Conservation (phyloP, 2,888 invertebrate genomes). For the Encarsia formosa region DNA sequence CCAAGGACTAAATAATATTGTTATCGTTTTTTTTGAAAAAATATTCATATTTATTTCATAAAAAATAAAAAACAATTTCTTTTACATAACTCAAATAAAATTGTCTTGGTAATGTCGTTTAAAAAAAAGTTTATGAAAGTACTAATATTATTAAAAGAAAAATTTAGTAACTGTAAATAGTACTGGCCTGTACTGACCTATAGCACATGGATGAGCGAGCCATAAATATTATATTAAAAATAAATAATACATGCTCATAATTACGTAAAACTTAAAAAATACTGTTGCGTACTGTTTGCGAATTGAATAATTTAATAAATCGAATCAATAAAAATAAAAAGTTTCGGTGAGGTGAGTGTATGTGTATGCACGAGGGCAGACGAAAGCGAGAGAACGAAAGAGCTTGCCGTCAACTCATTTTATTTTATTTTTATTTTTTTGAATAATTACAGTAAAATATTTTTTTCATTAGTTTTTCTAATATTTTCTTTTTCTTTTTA, state of each 20-base stretch:
- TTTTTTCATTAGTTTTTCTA: conserved; percentile 11
- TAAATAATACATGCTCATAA: conserved; percentile 41
- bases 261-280: conserved; percentile 12
- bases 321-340: conserved; percentile 11
- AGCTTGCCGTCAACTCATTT: no score
- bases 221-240: conserved; percentile 22
- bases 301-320: conserved; percentile 23
- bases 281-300: conserved; percentile 46
- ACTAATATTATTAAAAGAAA: no score
- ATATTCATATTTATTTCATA: not conserved
- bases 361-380: conserved; percentile 23
- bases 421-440: conserved; percentile 14
- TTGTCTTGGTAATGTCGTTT: no score
- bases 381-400: conserved; percentile 25
- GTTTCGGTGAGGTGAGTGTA: conserved; percentile 29
- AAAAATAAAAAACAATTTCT: no score
- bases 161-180: conserved; percentile 46
- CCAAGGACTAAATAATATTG: no score
- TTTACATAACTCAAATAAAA: no score
- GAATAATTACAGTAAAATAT: not conserved
- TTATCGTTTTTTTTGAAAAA: no score
- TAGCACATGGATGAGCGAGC: conserved; percentile 52
- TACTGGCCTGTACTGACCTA: conserved; percentile 52
- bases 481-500: not conserved
- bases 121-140: no score